Evolutionary conservation across 2,888 invertebrate species (phyloP).

Genomic region (Heliconius erato): DNA sequence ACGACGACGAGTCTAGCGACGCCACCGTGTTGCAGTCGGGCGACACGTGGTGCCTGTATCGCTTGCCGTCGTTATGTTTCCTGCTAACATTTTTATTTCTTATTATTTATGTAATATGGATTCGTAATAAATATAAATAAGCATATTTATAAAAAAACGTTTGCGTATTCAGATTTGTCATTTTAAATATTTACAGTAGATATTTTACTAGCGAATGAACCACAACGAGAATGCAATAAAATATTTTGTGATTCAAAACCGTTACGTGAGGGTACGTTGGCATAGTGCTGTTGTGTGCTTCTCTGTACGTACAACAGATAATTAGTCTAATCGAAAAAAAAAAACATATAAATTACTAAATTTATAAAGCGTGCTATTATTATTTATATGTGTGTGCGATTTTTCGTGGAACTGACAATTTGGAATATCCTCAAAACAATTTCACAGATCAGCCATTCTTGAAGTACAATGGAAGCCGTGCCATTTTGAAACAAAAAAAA

Average conservation of each 20-base stretch:
- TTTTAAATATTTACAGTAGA: slow-evolving; percentile 4
- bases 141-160: neutral
- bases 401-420: neutral
- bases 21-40: slow-evolving; percentile 96
- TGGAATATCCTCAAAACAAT: neutral
- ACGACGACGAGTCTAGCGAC: slow-evolving; percentile 94
- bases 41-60: slow-evolving; percentile 94
- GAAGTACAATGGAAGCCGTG: slow-evolving; percentile 24
- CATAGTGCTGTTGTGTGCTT: slow-evolving; percentile 5
- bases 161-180: neutral
- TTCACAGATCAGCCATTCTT: slow-evolving; percentile 20
- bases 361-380: slow-evolving; percentile 40
- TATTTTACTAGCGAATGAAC: neutral
- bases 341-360: neutral
- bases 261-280: neutral
- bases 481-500: slow-evolving; percentile 12
- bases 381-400: slow-evolving; percentile 31
- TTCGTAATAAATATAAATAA: neutral
- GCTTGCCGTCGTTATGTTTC: slow-evolving; percentile 90
- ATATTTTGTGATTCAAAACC: slow-evolving; percentile 1
- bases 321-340: neutral
- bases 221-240: neutral
- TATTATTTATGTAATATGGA: neutral
- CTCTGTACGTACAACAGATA: neutral
- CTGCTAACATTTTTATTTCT: slow-evolving; percentile 61